Evolutionary conservation across 1,140 invertebrate genomes (phyloP).

Genomic region (Zaprionus davidi): DNA sequence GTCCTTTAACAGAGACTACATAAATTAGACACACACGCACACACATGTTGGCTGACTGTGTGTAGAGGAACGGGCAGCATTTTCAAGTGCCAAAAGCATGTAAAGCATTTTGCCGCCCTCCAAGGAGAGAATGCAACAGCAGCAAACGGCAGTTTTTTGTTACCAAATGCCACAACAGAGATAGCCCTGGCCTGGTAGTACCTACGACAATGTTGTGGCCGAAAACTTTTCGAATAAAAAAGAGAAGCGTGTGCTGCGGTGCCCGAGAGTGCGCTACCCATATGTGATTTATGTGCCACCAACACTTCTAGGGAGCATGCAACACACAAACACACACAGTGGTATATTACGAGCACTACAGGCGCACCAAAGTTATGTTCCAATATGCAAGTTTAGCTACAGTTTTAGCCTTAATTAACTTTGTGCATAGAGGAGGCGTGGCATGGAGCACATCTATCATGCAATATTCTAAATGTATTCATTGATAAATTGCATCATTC

Average conservation of each 20-base stretch:
- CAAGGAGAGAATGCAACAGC: constrained; percentile 19
- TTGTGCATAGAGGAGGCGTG: not conserved
- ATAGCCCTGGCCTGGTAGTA: not conserved
- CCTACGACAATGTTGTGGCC: constrained; percentile 58
- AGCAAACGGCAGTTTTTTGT: constrained; percentile 8
- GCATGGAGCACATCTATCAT: not conserved
- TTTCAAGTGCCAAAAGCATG: constrained; percentile 49
- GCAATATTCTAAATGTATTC: not conserved
- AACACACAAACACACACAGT: not conserved
- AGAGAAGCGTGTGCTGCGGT: not conserved
- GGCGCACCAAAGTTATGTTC: constrained; percentile 34
- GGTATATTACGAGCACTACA: constrained; percentile 28
- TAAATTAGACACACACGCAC: constrained; percentile 42
- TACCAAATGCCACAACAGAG: constrained; percentile 34
- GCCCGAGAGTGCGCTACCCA: constrained; percentile 3
- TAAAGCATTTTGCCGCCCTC: constrained; percentile 35
- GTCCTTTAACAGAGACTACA: constrained; percentile 25
- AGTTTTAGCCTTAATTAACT: not conserved
- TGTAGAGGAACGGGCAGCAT: constrained; percentile 1
- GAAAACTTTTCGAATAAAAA: constrained; percentile 58
- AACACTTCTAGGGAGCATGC: constrained; percentile 18
- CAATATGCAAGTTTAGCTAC: not conserved
- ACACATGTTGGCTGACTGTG: constrained; percentile 8
- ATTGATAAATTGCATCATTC: not conserved
- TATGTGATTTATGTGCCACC: constrained; percentile 39